These are phyloP conservation scores for Ephialtes manifestator DNA, from an alignment of 2,888 invertebrate species.

Conservation along the genomic window DNA sequence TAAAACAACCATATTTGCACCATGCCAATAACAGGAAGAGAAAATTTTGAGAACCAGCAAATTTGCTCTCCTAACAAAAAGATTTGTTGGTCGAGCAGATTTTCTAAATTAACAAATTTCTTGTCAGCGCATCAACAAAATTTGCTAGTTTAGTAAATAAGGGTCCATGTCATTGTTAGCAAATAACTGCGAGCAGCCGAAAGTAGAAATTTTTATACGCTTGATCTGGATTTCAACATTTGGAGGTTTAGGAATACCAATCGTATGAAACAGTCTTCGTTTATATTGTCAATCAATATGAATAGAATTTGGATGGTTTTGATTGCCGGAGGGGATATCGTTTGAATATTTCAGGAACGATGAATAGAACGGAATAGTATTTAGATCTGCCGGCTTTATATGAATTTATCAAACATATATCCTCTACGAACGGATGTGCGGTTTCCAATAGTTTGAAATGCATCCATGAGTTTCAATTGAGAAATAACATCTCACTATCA, in stretches of 20 bases:
- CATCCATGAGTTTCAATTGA: not conserved
- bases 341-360: not conserved
- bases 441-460: not conserved
- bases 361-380: not conserved
- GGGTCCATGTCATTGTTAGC: too few species aligned
- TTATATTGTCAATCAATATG: not conserved
- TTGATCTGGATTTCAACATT: not conserved
- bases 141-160: too few species aligned
- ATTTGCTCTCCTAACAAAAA: too few species aligned
- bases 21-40: too few species aligned
- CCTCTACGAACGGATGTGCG: not conserved
- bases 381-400: not conserved
- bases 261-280: not conserved
- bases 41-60: too few species aligned
- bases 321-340: not conserved
- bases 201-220: not conserved
- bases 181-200: too few species aligned
- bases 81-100: too few species aligned
- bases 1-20: not conserved
- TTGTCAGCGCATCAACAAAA: too few species aligned
- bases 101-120: too few species aligned
- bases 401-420: not conserved
- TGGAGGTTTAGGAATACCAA: not conserved
- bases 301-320: not conserved
- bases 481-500: conserved; percentile 7